These are phyloP conservation scores for Cheilosia vulpina DNA, from an alignment of 2,888 invertebrate species.

Conservation along the genomic window DNA sequence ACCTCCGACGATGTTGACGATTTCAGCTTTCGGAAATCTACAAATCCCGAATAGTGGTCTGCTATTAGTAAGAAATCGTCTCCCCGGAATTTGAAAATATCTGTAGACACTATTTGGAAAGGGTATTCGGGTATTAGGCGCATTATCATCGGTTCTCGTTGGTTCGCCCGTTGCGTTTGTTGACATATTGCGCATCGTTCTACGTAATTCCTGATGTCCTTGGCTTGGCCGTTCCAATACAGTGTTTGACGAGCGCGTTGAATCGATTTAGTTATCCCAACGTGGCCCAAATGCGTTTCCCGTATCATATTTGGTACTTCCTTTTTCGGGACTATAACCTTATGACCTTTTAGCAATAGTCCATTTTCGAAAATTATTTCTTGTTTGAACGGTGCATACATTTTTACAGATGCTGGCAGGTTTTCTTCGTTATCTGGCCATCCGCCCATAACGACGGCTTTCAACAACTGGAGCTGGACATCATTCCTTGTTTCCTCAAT, in stretches of 20 bases:
- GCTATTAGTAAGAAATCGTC: conserved; percentile 23
- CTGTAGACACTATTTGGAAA: conserved; percentile 13
- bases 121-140: background rate
- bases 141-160: background rate
- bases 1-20: conserved; percentile 14
- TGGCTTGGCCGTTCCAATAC: conserved; percentile 22
- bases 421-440: conserved; percentile 16
- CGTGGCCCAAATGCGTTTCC: conserved; percentile 13
- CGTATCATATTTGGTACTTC: conserved; percentile 16
- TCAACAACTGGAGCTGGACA: background rate
- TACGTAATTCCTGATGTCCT: background rate
- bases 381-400: conserved; percentile 22
- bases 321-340: conserved; percentile 1
- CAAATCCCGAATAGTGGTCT: conserved; percentile 16
- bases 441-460: conserved; percentile 7
- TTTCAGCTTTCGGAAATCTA: conserved; percentile 11
- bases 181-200: conserved; percentile 28
- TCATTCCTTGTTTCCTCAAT: background rate
- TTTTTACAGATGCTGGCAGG: conserved; percentile 4
- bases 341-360: conserved; percentile 11
- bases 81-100: conserved; percentile 16
- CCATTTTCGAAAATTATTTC: conserved; percentile 23
- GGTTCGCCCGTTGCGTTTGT: conserved; percentile 16
- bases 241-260: conserved; percentile 22
- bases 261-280: conserved; percentile 9